Conservation (phyloP, 2,113 vertebrate genomes). For the Antechinus flavipes region DNA sequence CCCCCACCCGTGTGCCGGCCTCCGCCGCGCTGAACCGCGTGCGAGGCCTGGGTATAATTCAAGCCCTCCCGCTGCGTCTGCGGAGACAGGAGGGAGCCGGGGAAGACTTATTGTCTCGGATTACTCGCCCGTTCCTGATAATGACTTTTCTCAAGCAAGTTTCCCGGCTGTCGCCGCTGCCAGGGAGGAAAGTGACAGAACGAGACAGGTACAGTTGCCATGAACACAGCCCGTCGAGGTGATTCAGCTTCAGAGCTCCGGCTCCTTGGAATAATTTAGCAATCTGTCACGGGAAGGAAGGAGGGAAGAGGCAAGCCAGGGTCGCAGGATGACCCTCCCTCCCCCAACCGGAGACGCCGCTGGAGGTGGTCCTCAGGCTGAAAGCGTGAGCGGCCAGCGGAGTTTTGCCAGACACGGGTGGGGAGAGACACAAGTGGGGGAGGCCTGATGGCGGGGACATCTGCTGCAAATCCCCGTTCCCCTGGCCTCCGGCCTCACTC, state of each 20-base stretch:
- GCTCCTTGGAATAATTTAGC: conserved; percentile 4
- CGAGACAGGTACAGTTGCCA: conserved; percentile 68
- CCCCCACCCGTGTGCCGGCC: rapidly evolving
- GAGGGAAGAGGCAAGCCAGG: not conserved
- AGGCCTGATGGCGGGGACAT: not conserved
- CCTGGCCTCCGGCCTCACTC: rapidly evolving
- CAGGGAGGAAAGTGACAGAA: conserved; percentile 25
- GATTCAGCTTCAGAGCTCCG: not conserved
- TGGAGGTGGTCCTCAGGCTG: not conserved
- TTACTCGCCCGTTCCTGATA: not conserved
- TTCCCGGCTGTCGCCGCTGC: not conserved
- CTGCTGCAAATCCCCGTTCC: not conserved
- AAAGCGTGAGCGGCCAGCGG: not conserved
- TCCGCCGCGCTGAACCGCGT: rapidly evolving
- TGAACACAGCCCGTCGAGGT: not conserved
- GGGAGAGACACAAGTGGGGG: not conserved
- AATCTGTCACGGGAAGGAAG: not conserved
- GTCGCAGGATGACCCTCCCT: not conserved
- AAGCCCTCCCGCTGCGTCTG: not conserved
- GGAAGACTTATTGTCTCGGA: rapidly evolving
- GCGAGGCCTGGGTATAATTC: not conserved
- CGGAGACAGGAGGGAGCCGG: not conserved
- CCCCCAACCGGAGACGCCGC: not conserved
- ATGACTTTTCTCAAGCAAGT: conserved; percentile 55
- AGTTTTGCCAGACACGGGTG: not conserved